Evolutionary conservation across 2,797 vertebrate species (phyloP).

Genomic region (Lates japonicus): DNA sequence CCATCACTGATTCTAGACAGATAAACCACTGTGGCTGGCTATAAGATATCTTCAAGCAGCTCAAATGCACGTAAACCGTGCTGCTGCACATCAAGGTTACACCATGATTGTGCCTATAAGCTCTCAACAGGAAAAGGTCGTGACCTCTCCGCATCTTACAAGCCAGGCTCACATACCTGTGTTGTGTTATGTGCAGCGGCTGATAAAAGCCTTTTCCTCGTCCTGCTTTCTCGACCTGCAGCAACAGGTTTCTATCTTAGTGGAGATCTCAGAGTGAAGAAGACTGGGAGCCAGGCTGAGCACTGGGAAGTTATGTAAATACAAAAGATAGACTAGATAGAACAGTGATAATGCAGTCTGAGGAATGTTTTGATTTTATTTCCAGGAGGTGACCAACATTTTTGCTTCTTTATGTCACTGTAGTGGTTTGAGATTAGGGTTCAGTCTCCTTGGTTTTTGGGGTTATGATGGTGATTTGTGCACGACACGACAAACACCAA

Average conservation of each 20-base stretch:
- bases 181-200: conserved; percentile 23
- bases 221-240: conserved; percentile 51
- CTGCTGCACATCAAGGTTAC: neutral
- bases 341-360: neutral
- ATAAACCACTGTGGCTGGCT: neutral
- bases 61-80: neutral
- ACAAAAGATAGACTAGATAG: conserved; percentile 2
- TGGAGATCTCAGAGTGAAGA: conserved; percentile 39
- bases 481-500: neutral
- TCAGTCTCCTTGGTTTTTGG: neutral
- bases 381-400: neutral
- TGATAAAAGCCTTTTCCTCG: conserved; percentile 57
- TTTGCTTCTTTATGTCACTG: neutral
- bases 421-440: neutral
- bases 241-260: conserved; percentile 59
- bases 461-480: neutral
- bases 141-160: conserved; percentile 42
- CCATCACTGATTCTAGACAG: neutral
- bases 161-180: conserved; percentile 53
- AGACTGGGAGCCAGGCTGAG: conserved; percentile 8
- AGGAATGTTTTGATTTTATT: conserved; percentile 3
- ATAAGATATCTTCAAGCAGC: neutral
- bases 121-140: conserved; percentile 11
- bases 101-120: neutral
- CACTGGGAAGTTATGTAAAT: conserved; percentile 32